Base-by-base conservation (phyloP, 2,113 vertebrate species). In the Tachycineta bicolor region DNA sequence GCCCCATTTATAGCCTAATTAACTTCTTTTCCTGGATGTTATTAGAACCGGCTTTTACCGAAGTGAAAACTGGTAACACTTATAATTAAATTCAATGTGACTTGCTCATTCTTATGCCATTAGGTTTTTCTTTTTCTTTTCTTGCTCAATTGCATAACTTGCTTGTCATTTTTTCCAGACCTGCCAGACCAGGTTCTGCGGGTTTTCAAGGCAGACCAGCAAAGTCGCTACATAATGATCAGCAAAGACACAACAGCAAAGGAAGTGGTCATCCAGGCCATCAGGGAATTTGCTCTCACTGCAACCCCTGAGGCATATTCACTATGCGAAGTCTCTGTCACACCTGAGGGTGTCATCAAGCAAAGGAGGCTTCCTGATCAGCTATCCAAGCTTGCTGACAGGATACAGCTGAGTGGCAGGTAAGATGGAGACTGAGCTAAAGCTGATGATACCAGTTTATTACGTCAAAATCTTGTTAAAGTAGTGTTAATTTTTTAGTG, bases 151-250 rank as follows among this genome's bases (percentile, higher is more conserved):
- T 76, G 21, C 33, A 31, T 43, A 53, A 12, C 5, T 81, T 49
- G n/a, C 13, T 7, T 83, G 9, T 31, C 14, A 47, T 37, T 71
- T 44, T 50, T 74, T 86, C 56, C 96, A 99, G 99, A 99, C 88
- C 98, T 99, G 94, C 99, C 99, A 23, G 99, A 99, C 92, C 99
- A 99, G 94, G 99, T 99, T 18, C 96, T 99, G 71, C 97, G 99
- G 53, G 99, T 99, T 91, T 99, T 99, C 95, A 99, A 99, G 94
- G 99, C 99, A 5, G 99, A 99, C 95, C 99, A 99, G 97, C 99
- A 99, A 95, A 99, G 99, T 75, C 99, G 99, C 15, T 99, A 99
- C 97, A 99, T 99, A 96, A 99, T 99, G 99, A 99, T 99, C 90
- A 99, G 99, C 85, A 99, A 99, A 93, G 99, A 99, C 96, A 99